Conservation (phyloP, 1,140 invertebrate species). For the Drusus annulatus region DNA sequence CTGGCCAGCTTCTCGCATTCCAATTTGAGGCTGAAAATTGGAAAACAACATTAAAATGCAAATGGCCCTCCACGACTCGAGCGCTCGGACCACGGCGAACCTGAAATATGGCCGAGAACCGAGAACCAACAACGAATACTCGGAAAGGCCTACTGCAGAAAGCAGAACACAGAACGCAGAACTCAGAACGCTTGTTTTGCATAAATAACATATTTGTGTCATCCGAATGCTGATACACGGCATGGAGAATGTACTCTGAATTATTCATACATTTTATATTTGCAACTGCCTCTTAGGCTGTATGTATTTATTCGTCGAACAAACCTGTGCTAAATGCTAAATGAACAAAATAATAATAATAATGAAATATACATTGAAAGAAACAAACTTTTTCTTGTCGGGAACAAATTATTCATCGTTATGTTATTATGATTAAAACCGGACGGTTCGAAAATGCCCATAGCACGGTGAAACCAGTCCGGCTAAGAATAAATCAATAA, state of each 20-base stretch:
- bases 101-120: background rate
- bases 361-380: too few species aligned
- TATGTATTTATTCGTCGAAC: background rate
- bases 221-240: background rate
- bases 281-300: background rate
- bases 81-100: background rate
- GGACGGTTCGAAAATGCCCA: too few species aligned
- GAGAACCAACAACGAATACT: too few species aligned
- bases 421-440: too few species aligned
- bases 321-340: background rate
- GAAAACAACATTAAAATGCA: conserved; percentile 49
- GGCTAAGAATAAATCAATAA: too few species aligned
- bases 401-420: too few species aligned
- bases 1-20: conserved; percentile 94
- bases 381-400: too few species aligned
- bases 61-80: background rate
- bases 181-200: background rate
- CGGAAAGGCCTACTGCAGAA: too few species aligned
- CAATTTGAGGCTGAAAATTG: conserved; percentile 81
- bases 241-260: background rate
- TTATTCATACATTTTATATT: conserved; percentile 3
- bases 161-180: too few species aligned
- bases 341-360: too few species aligned
- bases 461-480: too few species aligned
- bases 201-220: conserved; percentile 28